A percentile compares a stretch with the other conserved stretches of the same genome.
Conservation (phyloP, 2,888 invertebrate genomes). For the Axea sp. region DNA sequence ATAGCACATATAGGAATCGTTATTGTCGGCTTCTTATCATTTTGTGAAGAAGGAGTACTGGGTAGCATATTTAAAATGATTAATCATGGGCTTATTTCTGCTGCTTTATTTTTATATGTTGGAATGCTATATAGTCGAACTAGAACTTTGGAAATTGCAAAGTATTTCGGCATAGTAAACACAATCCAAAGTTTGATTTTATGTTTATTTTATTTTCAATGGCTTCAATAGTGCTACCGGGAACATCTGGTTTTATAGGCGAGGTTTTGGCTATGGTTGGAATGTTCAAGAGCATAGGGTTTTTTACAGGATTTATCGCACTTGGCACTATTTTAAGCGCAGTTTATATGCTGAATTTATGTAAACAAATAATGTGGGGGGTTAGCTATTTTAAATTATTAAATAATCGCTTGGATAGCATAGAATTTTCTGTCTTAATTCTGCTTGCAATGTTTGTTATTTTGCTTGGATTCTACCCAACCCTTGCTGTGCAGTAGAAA, state of each 20-base stretch:
- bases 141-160: conserved; percentile 28
- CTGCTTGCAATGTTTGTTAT: conserved; percentile 27
- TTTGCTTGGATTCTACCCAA: conserved; percentile 31
- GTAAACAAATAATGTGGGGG: conserved; percentile 29
- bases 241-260: conserved; percentile 20
- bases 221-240: conserved; percentile 21
- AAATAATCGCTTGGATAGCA: conserved; percentile 24
- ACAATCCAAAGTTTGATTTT: conserved; percentile 24
- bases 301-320: conserved; percentile 31
- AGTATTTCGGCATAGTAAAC: conserved; percentile 28
- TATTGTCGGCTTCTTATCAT: conserved; percentile 25
- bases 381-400: conserved; percentile 29
- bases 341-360: conserved; percentile 32
- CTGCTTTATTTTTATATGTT: conserved; percentile 29
- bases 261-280: conserved; percentile 28
- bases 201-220: conserved; percentile 20
- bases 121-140: conserved; percentile 25
- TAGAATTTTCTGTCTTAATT: conserved; percentile 32
- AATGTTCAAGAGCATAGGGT: conserved; percentile 17
- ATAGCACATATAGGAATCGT: conserved; percentile 29
- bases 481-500: conserved; percentile 39
- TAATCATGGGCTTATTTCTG: conserved; percentile 26
- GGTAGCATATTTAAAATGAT: conserved; percentile 27
- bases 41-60: conserved; percentile 16
- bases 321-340: conserved; percentile 27